Conservation (phyloP, 2,888 invertebrate genomes). For the Anarsia innoxiella region DNA sequence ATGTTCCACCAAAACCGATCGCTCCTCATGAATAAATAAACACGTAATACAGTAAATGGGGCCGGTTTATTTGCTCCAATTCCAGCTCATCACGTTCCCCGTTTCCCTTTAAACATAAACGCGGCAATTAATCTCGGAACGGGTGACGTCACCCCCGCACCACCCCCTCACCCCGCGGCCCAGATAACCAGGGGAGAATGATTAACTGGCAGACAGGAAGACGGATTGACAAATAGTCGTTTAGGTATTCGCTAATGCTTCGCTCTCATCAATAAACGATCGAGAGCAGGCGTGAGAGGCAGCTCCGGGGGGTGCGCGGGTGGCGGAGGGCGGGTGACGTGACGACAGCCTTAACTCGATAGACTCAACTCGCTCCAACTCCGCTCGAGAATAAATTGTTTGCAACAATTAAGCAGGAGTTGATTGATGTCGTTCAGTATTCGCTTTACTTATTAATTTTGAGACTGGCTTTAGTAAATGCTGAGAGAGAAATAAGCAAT, state of each 20-base stretch:
- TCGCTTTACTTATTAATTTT: conserved; percentile 10
- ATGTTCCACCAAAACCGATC: too few species aligned
- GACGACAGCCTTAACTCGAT: conserved; percentile 28
- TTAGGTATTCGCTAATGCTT: conserved; percentile 71
- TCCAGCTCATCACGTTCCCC: conserved; percentile 43
- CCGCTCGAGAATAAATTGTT: conserved; percentile 33
- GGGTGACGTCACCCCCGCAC: conserved; percentile 53
- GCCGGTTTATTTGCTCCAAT: conserved; percentile 38
- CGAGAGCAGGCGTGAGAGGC: conserved; percentile 23
- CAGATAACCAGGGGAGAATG: conserved; percentile 62
- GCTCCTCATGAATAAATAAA: conserved; percentile 9
- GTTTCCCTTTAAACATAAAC: conserved; percentile 50
- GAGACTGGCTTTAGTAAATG: too few species aligned
- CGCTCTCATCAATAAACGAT: conserved; percentile 66
- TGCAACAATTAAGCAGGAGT: conserved; percentile 25
- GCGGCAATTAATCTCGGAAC: conserved; percentile 67
- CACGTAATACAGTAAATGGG: conserved; percentile 7
- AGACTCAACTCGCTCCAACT: conserved; percentile 26
- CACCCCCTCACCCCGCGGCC: conserved; percentile 25
- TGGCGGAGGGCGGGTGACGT: conserved; percentile 14
- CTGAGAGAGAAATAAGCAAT: too few species aligned
- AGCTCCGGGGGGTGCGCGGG: conserved; percentile 1
- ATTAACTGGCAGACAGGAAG: conserved; percentile 71
- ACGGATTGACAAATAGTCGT: conserved; percentile 74
- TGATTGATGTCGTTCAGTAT: conserved; percentile 24